These are phyloP conservation scores for Brachionichthys hirsutus DNA, from an alignment of 2,113 vertebrate genomes.

Conservation along the genomic window DNA sequence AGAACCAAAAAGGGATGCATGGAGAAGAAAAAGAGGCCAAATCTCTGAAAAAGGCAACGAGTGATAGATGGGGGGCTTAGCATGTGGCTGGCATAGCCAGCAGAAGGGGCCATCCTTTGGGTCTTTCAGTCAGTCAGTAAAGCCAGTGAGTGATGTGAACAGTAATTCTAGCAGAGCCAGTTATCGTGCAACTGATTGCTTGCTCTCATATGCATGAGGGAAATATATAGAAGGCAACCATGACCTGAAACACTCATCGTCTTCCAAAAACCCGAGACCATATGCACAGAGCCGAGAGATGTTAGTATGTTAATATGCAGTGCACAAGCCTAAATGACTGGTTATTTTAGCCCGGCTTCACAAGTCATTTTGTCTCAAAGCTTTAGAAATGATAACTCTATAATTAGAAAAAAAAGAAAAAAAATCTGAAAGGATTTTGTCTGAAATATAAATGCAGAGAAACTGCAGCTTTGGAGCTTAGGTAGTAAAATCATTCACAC, in stretches of 20 bases:
- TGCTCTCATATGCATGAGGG: slow-evolving; percentile 9
- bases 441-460: no score
- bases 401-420: no score
- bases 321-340: background rate
- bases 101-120: slow-evolving; percentile 41
- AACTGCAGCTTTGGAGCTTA: no score
- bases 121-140: slow-evolving; percentile 28
- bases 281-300: slow-evolving; percentile 9
- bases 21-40: slow-evolving; percentile 34
- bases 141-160: slow-evolving; percentile 21
- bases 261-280: slow-evolving; percentile 1
- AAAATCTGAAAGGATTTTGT: no score
- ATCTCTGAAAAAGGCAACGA: slow-evolving; percentile 23
- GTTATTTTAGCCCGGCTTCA: background rate
- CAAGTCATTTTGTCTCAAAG: slow-evolving; percentile 1
- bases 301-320: slow-evolving; percentile 13
- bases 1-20: slow-evolving; percentile 46
- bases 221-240: slow-evolving; percentile 6
- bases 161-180: slow-evolving; percentile 21
- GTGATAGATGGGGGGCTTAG: slow-evolving; percentile 37
- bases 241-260: slow-evolving; percentile 20
- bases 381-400: no score
- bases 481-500: no score
- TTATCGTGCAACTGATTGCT: slow-evolving; percentile 21
- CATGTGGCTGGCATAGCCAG: slow-evolving; percentile 12